Conservation (phyloP, 2,113 vertebrate genomes). For the Orientallactaga bullata region DNA sequence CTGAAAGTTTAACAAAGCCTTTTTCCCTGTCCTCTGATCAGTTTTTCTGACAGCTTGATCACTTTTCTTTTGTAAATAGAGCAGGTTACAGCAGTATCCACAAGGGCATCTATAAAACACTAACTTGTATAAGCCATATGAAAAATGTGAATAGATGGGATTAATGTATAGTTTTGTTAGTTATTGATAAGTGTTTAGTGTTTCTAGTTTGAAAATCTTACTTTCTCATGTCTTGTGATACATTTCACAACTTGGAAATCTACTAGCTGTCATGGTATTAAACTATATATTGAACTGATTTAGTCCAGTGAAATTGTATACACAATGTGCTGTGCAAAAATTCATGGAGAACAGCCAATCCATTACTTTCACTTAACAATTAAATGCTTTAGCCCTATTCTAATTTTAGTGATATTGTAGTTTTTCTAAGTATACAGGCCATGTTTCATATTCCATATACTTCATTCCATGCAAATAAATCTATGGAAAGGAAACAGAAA, state of each 20-base stretch:
- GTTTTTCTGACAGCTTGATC: neutral
- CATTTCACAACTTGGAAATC: conserved; percentile 20
- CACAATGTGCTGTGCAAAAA: conserved; percentile 44
- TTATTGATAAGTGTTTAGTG: conserved; percentile 1
- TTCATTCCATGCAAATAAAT: conserved; percentile 75
- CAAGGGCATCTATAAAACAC: neutral
- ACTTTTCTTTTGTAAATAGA: conserved; percentile 51
- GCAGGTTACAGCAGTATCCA: neutral
- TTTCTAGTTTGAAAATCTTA: conserved; percentile 31
- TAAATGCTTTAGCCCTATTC: conserved; percentile 60
- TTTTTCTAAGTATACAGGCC: conserved; percentile 47
- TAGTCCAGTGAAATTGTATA: conserved; percentile 44
- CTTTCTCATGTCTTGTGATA: conserved; percentile 24
- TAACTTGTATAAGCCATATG: conserved; percentile 32
- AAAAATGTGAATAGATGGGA: conserved; percentile 52
- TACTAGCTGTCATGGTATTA: conserved; percentile 26
- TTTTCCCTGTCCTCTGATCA: neutral
- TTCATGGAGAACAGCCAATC: conserved; percentile 23
- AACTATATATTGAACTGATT: conserved; percentile 23
- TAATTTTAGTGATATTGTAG: conserved; percentile 47
- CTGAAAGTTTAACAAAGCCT: conserved; percentile 26
- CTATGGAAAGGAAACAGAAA: conserved; percentile 68
- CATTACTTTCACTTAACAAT: conserved; percentile 52
- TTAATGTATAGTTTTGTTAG: conserved; percentile 11
- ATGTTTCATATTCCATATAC: conserved; percentile 41